A percentile compares a stretch with the other conserved stretches of the same genome.
These are phyloP conservation scores for Therioaphis trifolii DNA, from an alignment of 2,888 invertebrate genomes.

Conservation along the genomic window DNA sequence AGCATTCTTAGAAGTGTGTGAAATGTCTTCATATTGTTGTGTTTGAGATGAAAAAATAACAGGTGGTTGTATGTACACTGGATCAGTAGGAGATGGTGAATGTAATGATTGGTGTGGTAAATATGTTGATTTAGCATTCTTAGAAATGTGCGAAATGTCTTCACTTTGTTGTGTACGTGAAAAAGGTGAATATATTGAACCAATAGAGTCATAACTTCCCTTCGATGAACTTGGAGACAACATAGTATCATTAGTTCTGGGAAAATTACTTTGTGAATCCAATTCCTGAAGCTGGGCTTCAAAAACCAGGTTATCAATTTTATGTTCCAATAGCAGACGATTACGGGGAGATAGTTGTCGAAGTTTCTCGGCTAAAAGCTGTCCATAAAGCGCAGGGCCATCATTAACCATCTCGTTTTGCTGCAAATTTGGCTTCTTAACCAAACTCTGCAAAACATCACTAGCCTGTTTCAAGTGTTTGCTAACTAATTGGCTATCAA, in stretches of 20 bases:
- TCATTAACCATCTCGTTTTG: slow-evolving; percentile 35
- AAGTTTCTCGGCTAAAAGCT: slow-evolving; percentile 36
- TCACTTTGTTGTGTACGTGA: too few species aligned
- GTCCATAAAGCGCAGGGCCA: slow-evolving; percentile 15
- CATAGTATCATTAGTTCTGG: slow-evolving; percentile 15
- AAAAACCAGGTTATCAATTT: slow-evolving; percentile 35
- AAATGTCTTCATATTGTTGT: too few species aligned
- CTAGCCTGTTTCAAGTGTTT: slow-evolving; percentile 40
- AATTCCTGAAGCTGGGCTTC: slow-evolving; percentile 17
- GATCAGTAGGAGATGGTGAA: too few species aligned
- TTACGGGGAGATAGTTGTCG: slow-evolving; percentile 15
- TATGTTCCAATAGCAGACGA: slow-evolving; percentile 33
- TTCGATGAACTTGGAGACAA: slow-evolving; percentile 21
- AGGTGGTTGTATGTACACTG: too few species aligned
- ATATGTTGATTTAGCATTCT: too few species aligned
- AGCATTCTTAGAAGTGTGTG: too few species aligned
- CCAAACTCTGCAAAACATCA: slow-evolving; percentile 36
- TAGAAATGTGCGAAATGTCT: too few species aligned
- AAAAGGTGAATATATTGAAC: too few species aligned
- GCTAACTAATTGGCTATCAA: slow-evolving; percentile 29
- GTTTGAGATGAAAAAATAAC: too few species aligned
- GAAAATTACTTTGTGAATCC: neutral
- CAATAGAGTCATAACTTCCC: slow-evolving; percentile 23
- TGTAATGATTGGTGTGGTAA: too few species aligned
- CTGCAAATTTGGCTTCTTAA: slow-evolving; percentile 15